Base-by-base conservation (phyloP, 2,888 invertebrate species). In the Buathra laborator region DNA sequence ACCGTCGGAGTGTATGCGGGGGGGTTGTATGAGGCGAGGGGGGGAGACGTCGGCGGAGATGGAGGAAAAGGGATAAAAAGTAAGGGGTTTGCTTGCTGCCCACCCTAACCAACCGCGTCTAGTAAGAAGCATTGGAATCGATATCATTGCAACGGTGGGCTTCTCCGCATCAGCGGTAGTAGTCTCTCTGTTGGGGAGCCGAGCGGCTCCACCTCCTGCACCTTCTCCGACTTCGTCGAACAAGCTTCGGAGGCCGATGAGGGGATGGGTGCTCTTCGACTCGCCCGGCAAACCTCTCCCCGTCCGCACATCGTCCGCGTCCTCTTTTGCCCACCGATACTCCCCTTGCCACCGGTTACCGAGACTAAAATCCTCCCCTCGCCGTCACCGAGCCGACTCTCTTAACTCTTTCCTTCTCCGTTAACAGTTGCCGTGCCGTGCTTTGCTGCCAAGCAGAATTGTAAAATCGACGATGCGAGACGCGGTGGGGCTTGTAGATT, bases 81-180 rank as follows among this genome's bases (percentile, higher is more conserved):
- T 92, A 93, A 92, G 93, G 92, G 92, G 29, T 62, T 93, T 79
- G 77, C 66, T 37, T 37, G 87, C 85, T 92, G 92, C 91, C 93
- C 91, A 90, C 92, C 93, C 93, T 91, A 90, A 91, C 89, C 91
- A 91, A 92, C 92, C 90, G 90, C 91, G 92, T 91, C 92, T 92
- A 91, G 91, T 93, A 93, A 93, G 94, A 91, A 94, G 93, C 93
- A 93, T 93, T 93, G 93, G 92, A 93, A 94, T 94, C 94, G 92
- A 94, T 94, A 94, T 92, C 93, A 93, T 93, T 94, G 93, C 93
- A 94, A 93, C 93, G 92, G 59, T 90, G 90, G 90, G 90, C 83
- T 89, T 76, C 84, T 86, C 87, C 78, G 68, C 71, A 80, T 44
- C 64, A 59, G 68, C 74, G 51, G 51, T n/a, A 56, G 48, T 68